phyloP scores from a whole-genome alignment of 2,888 invertebrate species.

The Lysandra bellargus region DNA sequence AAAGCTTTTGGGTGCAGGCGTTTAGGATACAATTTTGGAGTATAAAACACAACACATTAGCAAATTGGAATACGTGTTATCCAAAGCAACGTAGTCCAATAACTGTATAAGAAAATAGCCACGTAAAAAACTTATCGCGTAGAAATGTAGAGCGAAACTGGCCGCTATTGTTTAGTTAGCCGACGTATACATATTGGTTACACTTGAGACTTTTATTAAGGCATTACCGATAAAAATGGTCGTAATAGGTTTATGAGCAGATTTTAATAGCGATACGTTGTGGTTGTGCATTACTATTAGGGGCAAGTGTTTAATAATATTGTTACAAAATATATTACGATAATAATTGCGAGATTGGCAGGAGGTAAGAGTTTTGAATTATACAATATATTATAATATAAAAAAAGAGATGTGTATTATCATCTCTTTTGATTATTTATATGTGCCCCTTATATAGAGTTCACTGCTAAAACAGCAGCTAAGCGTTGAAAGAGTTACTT shows the following conservation, averaged over 20 bases:
- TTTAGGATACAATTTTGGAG: neutral
- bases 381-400: no score
- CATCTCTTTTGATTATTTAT: no score
- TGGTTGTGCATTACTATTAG: constrained; percentile 21
- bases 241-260: constrained; percentile 75
- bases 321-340: neutral
- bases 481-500: no score
- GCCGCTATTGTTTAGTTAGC: constrained; percentile 78
- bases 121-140: constrained; percentile 71
- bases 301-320: constrained; percentile 8
- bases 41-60: constrained; percentile 53
- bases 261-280: constrained; percentile 69
- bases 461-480: no score
- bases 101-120: constrained; percentile 74
- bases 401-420: no score
- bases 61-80: constrained; percentile 72
- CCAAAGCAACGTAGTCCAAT: constrained; percentile 73
- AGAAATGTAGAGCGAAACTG: constrained; percentile 78
- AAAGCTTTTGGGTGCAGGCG: neutral
- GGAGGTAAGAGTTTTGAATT: neutral
- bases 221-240: constrained; percentile 78
- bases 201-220: constrained; percentile 78
- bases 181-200: constrained; percentile 81
- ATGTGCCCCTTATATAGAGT: no score
- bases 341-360: neutral